These are phyloP conservation scores for Ophonus ardosiacus DNA, from an alignment of 2,888 invertebrate genomes.

Conservation along the genomic window DNA sequence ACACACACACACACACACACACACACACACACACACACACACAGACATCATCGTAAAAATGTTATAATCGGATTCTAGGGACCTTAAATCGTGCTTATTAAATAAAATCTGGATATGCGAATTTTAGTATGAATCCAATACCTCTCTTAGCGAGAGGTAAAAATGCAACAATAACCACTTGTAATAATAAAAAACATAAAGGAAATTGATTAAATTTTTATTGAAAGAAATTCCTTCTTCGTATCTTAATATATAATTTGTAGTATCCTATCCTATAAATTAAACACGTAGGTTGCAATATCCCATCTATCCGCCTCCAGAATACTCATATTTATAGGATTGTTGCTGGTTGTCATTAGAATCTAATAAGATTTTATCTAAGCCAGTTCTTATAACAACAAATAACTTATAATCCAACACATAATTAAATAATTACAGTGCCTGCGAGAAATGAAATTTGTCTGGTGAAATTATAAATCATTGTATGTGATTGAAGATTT, in stretches of 20 bases:
- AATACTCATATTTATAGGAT: conserved; percentile 5
- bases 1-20: too few relatives aligned
- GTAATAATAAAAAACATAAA: too few relatives aligned
- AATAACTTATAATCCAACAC: not conserved
- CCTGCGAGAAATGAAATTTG: not conserved
- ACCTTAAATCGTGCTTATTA: too few relatives aligned
- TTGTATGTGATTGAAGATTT: not conserved
- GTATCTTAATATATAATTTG: not conserved
- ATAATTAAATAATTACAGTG: conserved; percentile 40
- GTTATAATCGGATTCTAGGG: too few relatives aligned
- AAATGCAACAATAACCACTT: too few relatives aligned
- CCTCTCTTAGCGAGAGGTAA: too few relatives aligned
- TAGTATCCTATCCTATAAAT: not conserved
- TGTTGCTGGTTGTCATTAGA: conserved; percentile 33
- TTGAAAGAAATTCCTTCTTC: too few relatives aligned
- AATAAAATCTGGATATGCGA: too few relatives aligned
- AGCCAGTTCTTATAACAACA: conserved; percentile 37
- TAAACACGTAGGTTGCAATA: not conserved
- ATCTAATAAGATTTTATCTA: conserved; percentile 40
- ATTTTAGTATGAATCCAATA: too few relatives aligned
- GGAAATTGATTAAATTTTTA: too few relatives aligned
- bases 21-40: too few relatives aligned
- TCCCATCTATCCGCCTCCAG: not conserved
- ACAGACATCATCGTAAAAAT: too few relatives aligned
- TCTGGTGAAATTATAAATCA: conserved; percentile 8